Evolutionary conservation across 2,113 vertebrate genomes (phyloP), one percentile per base, ranked within the genome.

Genomic region (Oostethus manadensis): DNA sequence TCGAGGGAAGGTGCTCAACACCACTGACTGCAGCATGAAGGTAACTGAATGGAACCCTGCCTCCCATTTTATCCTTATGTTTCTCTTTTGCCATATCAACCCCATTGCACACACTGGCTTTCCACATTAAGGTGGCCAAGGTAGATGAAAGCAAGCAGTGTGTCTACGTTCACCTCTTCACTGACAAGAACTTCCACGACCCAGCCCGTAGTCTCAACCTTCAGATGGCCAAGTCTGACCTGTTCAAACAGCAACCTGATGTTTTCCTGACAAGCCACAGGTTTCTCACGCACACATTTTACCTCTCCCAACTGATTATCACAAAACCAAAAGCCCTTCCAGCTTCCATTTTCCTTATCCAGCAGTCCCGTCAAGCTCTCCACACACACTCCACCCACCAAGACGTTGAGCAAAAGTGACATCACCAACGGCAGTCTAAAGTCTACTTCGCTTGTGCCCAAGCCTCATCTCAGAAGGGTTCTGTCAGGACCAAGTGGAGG

Each of bases 21-120:
- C 89, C 84, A 88, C 89, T 0, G 92, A 96, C 77, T 97, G 94
- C 62, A 94, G 91, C 84, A 92, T 99, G 83, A 97, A 95, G 93
- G 97, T 93, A 83, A 33, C 17, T 6, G 0, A 10, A 20, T 0
- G 1, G 45, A 4, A 48, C 8, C 18, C 45, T 6, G 8, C 14
- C 21, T 51, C 20, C 10, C 21, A 26, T 51, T 1, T 51, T 51
- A 7, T 51, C 15, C 21, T 15, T 14, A 11, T 26, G 20, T 6
- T 7, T 15, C 49, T 51, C 22, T 23, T 51, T 42, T 4, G 48
- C 40, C 44, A 20, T 14, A 16, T 44, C 23, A 15, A 50, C 10
- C 4, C 6, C 21, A 26, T 8, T 50, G 16, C 56, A 26, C 6
- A 23, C 50, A 21, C 51, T 17, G 8, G 58, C 48, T 16, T 55